These are phyloP conservation scores for Syrrhaptes paradoxus DNA, from an alignment of 2,113 vertebrate species.

Conservation along the genomic window DNA sequence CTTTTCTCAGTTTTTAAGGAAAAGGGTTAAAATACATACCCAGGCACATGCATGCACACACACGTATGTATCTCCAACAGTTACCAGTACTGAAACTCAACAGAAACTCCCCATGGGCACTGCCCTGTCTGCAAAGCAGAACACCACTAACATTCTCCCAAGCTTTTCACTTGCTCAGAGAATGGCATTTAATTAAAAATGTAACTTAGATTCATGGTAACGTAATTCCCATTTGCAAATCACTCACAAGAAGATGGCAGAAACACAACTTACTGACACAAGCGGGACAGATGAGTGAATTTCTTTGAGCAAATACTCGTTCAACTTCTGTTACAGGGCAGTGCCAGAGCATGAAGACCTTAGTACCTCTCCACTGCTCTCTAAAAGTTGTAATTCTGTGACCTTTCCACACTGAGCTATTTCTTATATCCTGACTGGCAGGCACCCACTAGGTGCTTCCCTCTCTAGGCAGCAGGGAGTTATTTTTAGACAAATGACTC, in stretches of 20 bases:
- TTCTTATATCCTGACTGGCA: background rate
- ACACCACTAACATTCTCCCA: background rate
- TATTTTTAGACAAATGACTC: constrained; percentile 51
- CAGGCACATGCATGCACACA: rapidly evolving
- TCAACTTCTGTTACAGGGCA: background rate
- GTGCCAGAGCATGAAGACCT: background rate
- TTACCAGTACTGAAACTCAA: background rate
- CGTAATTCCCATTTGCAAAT: background rate
- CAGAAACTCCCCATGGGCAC: background rate
- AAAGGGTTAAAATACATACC: background rate
- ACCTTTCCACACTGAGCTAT: background rate
- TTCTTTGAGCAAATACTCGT: background rate
- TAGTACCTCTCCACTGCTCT: background rate
- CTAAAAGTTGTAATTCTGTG: background rate
- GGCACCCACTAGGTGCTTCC: constrained; percentile 1
- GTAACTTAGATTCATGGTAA: background rate
- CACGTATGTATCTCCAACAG: background rate
- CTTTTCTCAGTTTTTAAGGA: background rate
- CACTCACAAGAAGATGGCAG: background rate
- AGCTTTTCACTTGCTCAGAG: background rate
- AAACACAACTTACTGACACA: background rate
- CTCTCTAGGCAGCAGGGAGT: background rate
- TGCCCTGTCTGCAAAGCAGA: background rate
- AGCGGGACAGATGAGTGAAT: background rate
- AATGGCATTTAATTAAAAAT: background rate